Conservation (phyloP, 2,888 invertebrate species). For the Sesamia inferens region DNA sequence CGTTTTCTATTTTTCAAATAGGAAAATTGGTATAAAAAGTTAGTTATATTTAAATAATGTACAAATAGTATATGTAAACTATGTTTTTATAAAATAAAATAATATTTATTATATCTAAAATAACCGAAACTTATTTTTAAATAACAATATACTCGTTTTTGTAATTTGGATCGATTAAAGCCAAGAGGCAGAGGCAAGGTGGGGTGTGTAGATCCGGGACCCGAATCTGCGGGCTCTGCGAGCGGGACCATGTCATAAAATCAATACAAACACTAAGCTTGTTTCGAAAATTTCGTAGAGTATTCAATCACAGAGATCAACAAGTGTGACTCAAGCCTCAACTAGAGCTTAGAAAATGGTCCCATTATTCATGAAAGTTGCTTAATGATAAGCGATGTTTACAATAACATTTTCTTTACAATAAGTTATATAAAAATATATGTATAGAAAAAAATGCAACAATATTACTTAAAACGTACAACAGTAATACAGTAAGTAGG, state of each 20-base stretch:
- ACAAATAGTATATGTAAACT: too few species aligned
- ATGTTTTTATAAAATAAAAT: neutral
- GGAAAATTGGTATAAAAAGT: neutral
- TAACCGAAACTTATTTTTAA: neutral
- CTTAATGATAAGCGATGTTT: neutral
- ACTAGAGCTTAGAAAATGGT: neutral
- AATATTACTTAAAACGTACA: too few species aligned
- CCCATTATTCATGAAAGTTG: neutral
- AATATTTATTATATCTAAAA: too few species aligned
- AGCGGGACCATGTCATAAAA: conserved; percentile 58
- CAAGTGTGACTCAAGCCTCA: neutral
- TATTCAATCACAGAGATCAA: conserved; percentile 12
- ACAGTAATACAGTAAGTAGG: too few species aligned
- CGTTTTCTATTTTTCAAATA: neutral
- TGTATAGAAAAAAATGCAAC: too few species aligned
- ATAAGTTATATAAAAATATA: too few species aligned
- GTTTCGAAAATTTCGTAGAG: conserved; percentile 29
- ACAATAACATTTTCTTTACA: neutral
- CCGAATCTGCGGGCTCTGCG: conserved; percentile 42
- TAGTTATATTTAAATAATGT: neutral
- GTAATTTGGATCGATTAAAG: conserved; percentile 33
- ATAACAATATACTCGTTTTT: neutral
- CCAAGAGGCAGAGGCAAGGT: conserved; percentile 25
- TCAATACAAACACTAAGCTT: conserved; percentile 66
- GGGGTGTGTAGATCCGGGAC: conserved; percentile 37